Evolutionary conservation across 2,888 invertebrate genomes (phyloP), one percentile per base, ranked within the genome.

Genomic region (Panopea generosa): DNA sequence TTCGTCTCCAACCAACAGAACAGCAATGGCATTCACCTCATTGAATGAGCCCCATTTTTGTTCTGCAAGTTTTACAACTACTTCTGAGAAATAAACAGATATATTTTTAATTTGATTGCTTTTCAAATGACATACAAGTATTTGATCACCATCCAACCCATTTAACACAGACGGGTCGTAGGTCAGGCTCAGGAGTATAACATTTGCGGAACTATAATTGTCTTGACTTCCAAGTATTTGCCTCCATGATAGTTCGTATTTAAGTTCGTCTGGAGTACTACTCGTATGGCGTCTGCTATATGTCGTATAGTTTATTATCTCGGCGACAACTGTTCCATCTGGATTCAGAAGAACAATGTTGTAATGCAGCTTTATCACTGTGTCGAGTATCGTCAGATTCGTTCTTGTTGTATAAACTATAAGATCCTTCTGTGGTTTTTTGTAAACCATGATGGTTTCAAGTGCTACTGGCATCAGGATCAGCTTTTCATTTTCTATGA

Each of bases 281-380:
- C 24, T 61, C 9, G 11, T 14, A n/a, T 11, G 6, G 7, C 20
- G 14, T 29, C 38, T 61, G 29, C 61, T 45, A 16, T 29, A 50
- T 4, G 43, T 29, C 18, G 33, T 33, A 16, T 22, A 33, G 33
- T 61, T 61, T 33, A 1, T 50, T 3, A 47, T 38, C 50, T 50
- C 29, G 47, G 27, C 50, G 18, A 61, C 14, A 6, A 33, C 2
- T 2, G 24, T 20, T 9, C 61, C 61, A 29, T 47, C 7, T 29
- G 11, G 20, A 14, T 47, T 45, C n/a, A 49, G 20, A 18, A 61
- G 49, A 14, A n/a, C 29, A 18, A 49, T 26, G 18, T 61, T 50
- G n/a, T 16, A 27, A 29, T 61, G 61, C 7, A 49, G 11, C 29
- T 61, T 27, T 27, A 61, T 14, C 18, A 61, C 24, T 14, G 20